phyloP scores from a whole-genome alignment of 2,113 vertebrate genomes.

The Chaenocephalus aceratus region DNA sequence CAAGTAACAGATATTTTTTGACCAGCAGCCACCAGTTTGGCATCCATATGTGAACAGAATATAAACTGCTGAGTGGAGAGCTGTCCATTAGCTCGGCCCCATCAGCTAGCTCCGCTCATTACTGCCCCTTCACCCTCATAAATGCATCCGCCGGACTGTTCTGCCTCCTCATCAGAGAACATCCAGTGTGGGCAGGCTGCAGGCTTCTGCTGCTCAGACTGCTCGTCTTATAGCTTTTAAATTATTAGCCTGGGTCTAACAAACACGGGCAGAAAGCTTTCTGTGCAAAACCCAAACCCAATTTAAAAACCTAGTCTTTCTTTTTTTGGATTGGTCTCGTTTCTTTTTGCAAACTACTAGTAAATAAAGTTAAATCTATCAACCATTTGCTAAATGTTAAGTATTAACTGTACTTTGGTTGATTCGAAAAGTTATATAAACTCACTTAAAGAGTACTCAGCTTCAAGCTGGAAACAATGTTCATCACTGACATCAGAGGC shows the following conservation, averaged over 20 bases:
- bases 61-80: constrained; percentile 40
- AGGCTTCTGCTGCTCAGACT: constrained; percentile 6
- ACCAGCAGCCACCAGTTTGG: not conserved
- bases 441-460: too few relatives aligned
- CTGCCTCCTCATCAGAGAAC: constrained; percentile 49
- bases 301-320: too few relatives aligned
- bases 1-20: not conserved
- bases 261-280: not conserved
- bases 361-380: not conserved
- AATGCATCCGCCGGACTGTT: constrained; percentile 42
- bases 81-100: constrained; percentile 39
- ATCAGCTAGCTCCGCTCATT: constrained; percentile 50
- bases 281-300: not conserved
- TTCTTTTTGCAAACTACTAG: not conserved
- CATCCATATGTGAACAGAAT: not conserved
- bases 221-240: not conserved
- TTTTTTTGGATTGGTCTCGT: not conserved
- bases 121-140: constrained; percentile 29
- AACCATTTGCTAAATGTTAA: not conserved
- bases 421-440: not conserved
- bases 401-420: not conserved
- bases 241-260: not conserved
- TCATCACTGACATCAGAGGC: not conserved
- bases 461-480: not conserved
- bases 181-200: constrained; percentile 1